Percentiles rank a stretch among this genome's conserved stretches.
phyloP scores from a whole-genome alignment of 30 jellyfish, hydroid and myxozoan species.

The Nemopilema nomurai region DNA sequence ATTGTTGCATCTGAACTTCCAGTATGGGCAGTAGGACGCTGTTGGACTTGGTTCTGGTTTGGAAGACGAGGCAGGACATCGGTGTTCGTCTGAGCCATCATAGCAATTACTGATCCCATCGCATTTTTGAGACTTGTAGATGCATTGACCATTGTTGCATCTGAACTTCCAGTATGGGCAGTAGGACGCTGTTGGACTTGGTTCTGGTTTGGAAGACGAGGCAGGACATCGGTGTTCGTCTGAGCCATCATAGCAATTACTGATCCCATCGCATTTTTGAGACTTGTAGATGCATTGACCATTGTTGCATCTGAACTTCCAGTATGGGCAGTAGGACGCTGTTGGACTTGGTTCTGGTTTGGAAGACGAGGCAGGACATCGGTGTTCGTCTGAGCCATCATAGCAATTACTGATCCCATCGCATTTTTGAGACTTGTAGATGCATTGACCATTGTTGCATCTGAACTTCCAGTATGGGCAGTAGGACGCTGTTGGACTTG shows the following conservation, averaged over 20 bases:
- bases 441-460: constrained; percentile 15
- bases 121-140: constrained; percentile 8
- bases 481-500: constrained; percentile 17
- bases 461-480: constrained; percentile 30
- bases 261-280: constrained; percentile 14
- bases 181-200: constrained; percentile 33
- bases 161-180: constrained; percentile 34
- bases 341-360: constrained; percentile 16
- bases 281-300: constrained; percentile 9
- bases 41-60: constrained; percentile 8
- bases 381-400: constrained; percentile 32
- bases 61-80: constrained; percentile 16
- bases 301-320: constrained; percentile 30
- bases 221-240: constrained; percentile 7
- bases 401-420: neutral
- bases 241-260: constrained; percentile 29
- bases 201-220: neutral
- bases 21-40: constrained; percentile 35
- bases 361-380: constrained; percentile 8
- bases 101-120: constrained; percentile 20
- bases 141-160: constrained; percentile 22
- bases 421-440: constrained; percentile 1
- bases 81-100: constrained; percentile 32
- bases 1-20: constrained; percentile 14
- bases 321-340: constrained; percentile 38